A percentile compares a stretch with the other conserved stretches of the same genome.
Evolutionary conservation across 2,113 vertebrate species (phyloP).

Genomic region (Oryzias melastigma): DNA sequence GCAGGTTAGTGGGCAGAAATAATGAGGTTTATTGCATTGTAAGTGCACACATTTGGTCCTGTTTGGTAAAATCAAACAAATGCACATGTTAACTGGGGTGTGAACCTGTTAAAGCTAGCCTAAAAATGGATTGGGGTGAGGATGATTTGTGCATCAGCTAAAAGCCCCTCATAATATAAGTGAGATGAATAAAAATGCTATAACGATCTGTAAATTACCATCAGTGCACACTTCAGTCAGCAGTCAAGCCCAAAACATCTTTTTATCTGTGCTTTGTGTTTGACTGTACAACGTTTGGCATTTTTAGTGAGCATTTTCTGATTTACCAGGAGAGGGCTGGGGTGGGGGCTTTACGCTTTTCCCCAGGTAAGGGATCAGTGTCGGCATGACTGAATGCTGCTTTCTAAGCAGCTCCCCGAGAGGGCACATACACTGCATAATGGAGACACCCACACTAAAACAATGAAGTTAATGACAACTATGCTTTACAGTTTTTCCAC

Average conservation of each 20-base stretch:
- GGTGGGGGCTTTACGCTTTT: conserved; percentile 50
- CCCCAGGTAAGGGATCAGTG: conserved; percentile 49
- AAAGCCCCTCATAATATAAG: conserved; percentile 42
- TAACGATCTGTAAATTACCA: conserved; percentile 25
- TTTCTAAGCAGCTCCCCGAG: conserved; percentile 52
- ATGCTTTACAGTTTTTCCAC: conserved; percentile 41
- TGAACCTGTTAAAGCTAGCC: conserved; percentile 42
- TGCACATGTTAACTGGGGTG: conserved; percentile 48
- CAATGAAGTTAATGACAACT: conserved; percentile 62
- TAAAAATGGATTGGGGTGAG: conserved; percentile 25
- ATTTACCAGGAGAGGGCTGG: conserved; percentile 47
- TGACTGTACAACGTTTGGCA: conserved; percentile 54
- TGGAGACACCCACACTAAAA: conserved; percentile 57
- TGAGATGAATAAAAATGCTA: conserved; percentile 47
- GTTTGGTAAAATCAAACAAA: conserved; percentile 62
- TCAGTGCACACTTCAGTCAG: conserved; percentile 48
- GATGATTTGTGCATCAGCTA: conserved; percentile 28
- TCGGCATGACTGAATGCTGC: conserved; percentile 45
- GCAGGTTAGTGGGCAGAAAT: conserved; percentile 72
- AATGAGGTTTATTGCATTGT: conserved; percentile 74
- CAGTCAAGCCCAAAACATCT: conserved; percentile 44
- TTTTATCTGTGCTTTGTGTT: conserved; percentile 38
- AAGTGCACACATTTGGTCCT: conserved; percentile 69
- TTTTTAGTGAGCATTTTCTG: conserved; percentile 61
- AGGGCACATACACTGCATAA: conserved; percentile 63